These are phyloP conservation scores for Neoscelio sp. DNA, from an alignment of 2,888 invertebrate genomes.

Conservation along the genomic window DNA sequence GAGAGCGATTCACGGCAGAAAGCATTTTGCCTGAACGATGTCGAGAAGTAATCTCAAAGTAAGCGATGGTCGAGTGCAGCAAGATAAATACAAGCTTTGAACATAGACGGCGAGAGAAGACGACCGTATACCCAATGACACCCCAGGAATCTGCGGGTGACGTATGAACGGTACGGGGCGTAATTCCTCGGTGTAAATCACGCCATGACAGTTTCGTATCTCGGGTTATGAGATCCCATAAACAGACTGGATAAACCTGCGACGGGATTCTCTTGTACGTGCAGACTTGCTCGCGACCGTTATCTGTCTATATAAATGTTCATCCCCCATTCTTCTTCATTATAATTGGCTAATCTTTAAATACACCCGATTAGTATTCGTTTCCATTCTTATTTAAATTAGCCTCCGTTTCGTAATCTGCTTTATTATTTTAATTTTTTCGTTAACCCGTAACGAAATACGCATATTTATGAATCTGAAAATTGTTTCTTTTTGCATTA, in stretches of 20 bases:
- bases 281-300: constrained; percentile 48
- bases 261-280: constrained; percentile 54
- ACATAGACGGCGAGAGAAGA: constrained; percentile 50
- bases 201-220: constrained; percentile 73
- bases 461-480: constrained; percentile 25
- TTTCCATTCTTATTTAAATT: constrained; percentile 48
- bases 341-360: constrained; percentile 57
- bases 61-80: constrained; percentile 63
- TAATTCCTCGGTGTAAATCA: constrained; percentile 78
- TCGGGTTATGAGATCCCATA: constrained; percentile 75
- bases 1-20: constrained; percentile 48
- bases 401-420: constrained; percentile 22
- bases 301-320: constrained; percentile 57
- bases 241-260: constrained; percentile 66
- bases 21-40: constrained; percentile 46
- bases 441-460: not conserved
- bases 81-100: constrained; percentile 68
- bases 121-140: constrained; percentile 59
- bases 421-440: constrained; percentile 25
- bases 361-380: constrained; percentile 52
- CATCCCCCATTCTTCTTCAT: constrained; percentile 61
- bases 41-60: constrained; percentile 65
- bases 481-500: constrained; percentile 29
- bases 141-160: constrained; percentile 72
- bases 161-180: constrained; percentile 73